Percentiles rank a stretch among this genome's conserved stretches.
Evolutionary conservation across 2,888 invertebrate species (phyloP).

Genomic region (Halictus quadricinctus): DNA sequence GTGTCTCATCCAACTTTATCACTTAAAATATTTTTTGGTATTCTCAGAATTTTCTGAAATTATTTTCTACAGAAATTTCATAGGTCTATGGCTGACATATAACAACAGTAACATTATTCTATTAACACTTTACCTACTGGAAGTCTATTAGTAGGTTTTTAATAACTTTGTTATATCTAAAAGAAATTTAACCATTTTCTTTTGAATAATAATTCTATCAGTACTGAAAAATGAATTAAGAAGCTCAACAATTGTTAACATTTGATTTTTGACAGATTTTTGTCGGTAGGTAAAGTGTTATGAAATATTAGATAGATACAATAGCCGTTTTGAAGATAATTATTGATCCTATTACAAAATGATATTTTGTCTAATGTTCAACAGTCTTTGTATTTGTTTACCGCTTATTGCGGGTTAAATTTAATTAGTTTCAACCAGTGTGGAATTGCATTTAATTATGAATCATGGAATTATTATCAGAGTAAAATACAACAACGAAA

Average conservation of each 20-base stretch:
- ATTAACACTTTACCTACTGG: background rate
- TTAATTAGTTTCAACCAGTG: background rate
- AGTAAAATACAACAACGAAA: background rate
- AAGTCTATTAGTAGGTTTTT: background rate
- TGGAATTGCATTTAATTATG: background rate
- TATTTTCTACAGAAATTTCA: background rate
- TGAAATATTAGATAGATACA: background rate
- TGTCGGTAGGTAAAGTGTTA: background rate
- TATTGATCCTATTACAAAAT: background rate
- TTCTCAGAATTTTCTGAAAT: background rate
- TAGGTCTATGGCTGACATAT: background rate
- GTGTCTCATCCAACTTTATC: background rate
- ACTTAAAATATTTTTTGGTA: background rate
- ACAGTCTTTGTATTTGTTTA: background rate
- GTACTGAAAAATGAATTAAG: background rate
- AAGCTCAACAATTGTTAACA: background rate
- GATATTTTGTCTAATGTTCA: background rate
- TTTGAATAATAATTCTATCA: background rate
- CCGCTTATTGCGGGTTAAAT: background rate
- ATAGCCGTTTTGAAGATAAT: background rate
- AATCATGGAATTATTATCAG: background rate
- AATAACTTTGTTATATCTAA: background rate
- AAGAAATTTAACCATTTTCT: background rate
- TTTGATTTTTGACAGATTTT: background rate
- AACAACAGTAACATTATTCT: background rate